These are phyloP conservation scores for Hippocampus barbouri DNA, from an alignment of 2,113 vertebrate genomes.

Conservation along the genomic window DNA sequence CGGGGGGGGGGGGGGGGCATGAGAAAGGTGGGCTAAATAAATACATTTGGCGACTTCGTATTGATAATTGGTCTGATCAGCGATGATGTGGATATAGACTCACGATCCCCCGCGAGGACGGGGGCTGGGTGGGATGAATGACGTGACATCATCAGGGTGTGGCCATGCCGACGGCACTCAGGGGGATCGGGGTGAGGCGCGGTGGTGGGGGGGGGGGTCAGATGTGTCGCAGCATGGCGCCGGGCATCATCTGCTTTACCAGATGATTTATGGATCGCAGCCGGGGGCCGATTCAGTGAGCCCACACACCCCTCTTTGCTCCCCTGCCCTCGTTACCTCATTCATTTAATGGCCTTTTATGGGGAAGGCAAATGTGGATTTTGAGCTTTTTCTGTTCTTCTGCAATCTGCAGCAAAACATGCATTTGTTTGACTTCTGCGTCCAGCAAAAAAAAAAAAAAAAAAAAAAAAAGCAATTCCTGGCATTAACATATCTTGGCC, in stretches of 20 bases:
- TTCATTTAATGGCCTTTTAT: background rate
- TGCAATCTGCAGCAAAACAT: background rate
- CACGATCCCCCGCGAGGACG: slow-evolving; percentile 45
- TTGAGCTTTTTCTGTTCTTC: background rate
- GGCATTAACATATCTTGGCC: too few relatives aligned
- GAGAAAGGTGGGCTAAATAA: slow-evolving; percentile 51
- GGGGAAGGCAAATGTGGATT: background rate
- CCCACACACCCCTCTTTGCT: background rate
- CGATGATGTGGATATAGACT: slow-evolving; percentile 55
- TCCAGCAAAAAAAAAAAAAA: too few relatives aligned
- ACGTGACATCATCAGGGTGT: slow-evolving; percentile 1
- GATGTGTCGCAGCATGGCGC: background rate
- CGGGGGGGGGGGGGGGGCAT: slow-evolving; percentile 16
- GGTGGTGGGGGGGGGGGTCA: background rate
- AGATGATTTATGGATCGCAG: slow-evolving; percentile 25
- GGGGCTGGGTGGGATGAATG: slow-evolving; percentile 22
- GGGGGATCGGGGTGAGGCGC: background rate
- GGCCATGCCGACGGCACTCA: slow-evolving; percentile 11
- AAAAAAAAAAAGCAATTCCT: too few relatives aligned
- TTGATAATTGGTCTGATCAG: slow-evolving; percentile 69
- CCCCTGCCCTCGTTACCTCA: background rate
- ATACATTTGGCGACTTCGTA: slow-evolving; percentile 60
- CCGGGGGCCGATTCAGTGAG: background rate
- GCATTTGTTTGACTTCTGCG: too few relatives aligned
- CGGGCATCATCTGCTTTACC: slow-evolving; percentile 30